Percentiles rank a stretch among this genome's conserved stretches.
Evolutionary conservation across 2,888 invertebrate genomes (phyloP).

Genomic region (Pammene fasciana): DNA sequence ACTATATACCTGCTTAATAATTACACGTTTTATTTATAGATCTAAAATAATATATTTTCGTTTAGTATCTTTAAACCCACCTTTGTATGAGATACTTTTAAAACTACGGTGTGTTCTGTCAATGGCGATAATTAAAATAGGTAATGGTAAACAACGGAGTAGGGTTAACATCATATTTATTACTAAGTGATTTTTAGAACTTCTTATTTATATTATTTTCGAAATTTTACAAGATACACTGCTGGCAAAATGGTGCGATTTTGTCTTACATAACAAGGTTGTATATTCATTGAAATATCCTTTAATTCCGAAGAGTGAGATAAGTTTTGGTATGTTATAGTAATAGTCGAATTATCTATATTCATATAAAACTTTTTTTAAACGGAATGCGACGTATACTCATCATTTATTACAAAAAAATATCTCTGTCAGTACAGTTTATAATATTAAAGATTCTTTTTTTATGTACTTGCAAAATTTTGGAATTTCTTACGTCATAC

Average conservation of each 20-base stretch:
- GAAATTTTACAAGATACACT: not conserved
- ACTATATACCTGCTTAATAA: not conserved
- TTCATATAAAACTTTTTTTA: not conserved
- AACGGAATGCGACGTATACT: not conserved
- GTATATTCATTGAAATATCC: conserved; percentile 10
- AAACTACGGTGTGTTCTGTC: too few relatives aligned
- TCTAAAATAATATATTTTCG: too few relatives aligned
- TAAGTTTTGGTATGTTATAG: conserved; percentile 6
- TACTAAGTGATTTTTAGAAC: too few relatives aligned
- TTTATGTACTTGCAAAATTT: too few relatives aligned
- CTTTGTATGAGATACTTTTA: too few relatives aligned
- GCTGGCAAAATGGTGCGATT: conserved; percentile 5
- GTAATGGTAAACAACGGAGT: too few relatives aligned
- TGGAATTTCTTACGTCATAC: too few relatives aligned
- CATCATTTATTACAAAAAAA: not conserved
- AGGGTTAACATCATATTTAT: too few relatives aligned
- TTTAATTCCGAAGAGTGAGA: conserved; percentile 24
- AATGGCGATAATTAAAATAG: too few relatives aligned
- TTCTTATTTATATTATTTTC: too few relatives aligned
- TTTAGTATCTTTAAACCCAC: too few relatives aligned
- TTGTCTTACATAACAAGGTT: conserved; percentile 28
- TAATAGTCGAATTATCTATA: not conserved
- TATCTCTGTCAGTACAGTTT: conserved; percentile 2
- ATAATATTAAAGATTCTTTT: not conserved
- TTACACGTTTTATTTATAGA: too few relatives aligned